Conservation (phyloP, 2,888 invertebrate genomes). For the Exephanes ischioxanthus region DNA sequence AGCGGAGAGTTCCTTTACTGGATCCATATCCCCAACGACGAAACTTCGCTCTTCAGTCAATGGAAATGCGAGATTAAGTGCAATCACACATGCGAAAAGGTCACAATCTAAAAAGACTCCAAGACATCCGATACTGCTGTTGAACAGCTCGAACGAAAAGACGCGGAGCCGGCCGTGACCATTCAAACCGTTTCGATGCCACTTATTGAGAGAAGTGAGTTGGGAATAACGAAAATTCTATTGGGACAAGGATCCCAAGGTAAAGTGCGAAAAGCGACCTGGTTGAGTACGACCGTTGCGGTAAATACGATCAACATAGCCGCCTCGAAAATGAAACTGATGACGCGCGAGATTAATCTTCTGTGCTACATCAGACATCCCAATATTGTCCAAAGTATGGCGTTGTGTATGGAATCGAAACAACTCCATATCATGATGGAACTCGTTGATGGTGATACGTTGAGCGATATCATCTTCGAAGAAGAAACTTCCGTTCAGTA, state of each 20-base stretch:
- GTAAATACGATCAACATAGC: slow-evolving; percentile 49
- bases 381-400: slow-evolving; percentile 54
- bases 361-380: slow-evolving; percentile 51
- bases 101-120: too few relatives aligned
- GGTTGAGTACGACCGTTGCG: slow-evolving; percentile 45
- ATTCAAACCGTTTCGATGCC: too few relatives aligned
- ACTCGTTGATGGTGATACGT: slow-evolving; percentile 47
- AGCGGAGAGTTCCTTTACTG: too few relatives aligned
- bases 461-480: slow-evolving; percentile 42
- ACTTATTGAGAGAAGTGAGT: too few relatives aligned
- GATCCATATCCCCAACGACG: too few relatives aligned
- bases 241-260: slow-evolving; percentile 12
- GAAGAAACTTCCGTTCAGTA: slow-evolving; percentile 15
- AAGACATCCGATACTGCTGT: too few relatives aligned
- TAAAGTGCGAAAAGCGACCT: slow-evolving; percentile 43
- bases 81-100: too few relatives aligned
- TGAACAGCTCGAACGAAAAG: too few relatives aligned
- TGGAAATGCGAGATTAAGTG: too few relatives aligned
- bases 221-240: too few relatives aligned
- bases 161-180: too few relatives aligned
- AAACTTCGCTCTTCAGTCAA: too few relatives aligned
- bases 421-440: slow-evolving; percentile 61
- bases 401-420: slow-evolving; percentile 32
- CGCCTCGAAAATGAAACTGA: slow-evolving; percentile 13
- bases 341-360: slow-evolving; percentile 43